Percentiles rank a stretch among this genome's conserved stretches.
These are phyloP conservation scores for Dysdera silvatica DNA, from an alignment of 1,140 invertebrate genomes.

Conservation along the genomic window DNA sequence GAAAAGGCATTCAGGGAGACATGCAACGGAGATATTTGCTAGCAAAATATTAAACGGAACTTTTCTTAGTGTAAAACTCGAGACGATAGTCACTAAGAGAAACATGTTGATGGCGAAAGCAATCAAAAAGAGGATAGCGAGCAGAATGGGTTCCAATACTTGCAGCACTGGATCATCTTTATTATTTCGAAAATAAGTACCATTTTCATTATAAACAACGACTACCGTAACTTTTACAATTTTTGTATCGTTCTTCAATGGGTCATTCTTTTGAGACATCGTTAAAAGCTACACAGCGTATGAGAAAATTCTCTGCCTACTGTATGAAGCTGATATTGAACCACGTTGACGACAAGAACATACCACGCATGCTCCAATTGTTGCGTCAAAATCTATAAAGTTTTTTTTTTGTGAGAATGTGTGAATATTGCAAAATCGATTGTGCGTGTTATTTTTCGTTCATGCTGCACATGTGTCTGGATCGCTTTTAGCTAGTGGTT, in stretches of 20 bases:
- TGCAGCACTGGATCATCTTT: background rate
- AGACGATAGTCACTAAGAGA: conserved; percentile 14
- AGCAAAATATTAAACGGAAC: conserved; percentile 16
- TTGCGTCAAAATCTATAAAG: too few species aligned
- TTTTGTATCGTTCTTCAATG: conserved; percentile 11
- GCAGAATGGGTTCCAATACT: background rate
- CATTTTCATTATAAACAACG: conserved; percentile 3
- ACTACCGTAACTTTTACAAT: conserved; percentile 8
- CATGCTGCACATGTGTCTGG: too few species aligned
- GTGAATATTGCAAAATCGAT: too few species aligned
- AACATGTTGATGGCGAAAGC: conserved; percentile 17
- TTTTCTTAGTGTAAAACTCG: conserved; percentile 13
- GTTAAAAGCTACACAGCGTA: too few species aligned
- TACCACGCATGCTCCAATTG: too few species aligned
- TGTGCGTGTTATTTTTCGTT: too few species aligned
- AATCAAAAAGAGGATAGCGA: conserved; percentile 11
- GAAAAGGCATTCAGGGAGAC: conserved; percentile 8
- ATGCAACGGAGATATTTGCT: background rate
- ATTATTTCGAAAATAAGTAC: background rate
- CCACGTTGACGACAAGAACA: too few species aligned
- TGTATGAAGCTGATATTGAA: too few species aligned
- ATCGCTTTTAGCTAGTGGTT: too few species aligned
- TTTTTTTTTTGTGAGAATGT: too few species aligned
- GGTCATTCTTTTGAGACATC: too few species aligned
- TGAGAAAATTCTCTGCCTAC: too few species aligned